Percentiles rank a stretch among this genome's conserved stretches.
These are phyloP conservation scores for Microtus oregoni DNA, from an alignment of 2,113 vertebrate species.

Conservation along the genomic window DNA sequence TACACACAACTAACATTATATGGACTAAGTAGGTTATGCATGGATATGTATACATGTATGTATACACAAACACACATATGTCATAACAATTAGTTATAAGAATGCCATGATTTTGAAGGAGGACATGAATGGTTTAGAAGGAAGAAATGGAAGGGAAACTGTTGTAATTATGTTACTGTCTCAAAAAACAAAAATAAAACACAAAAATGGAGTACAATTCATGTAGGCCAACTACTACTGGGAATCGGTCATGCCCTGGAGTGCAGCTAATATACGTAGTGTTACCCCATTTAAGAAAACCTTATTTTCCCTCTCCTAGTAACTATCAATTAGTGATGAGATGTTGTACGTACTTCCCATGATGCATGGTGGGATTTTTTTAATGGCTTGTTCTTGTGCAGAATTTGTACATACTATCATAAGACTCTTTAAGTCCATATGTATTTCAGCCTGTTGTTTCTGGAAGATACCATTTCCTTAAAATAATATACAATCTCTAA, in stretches of 20 bases:
- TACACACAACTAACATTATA: neutral
- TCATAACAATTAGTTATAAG: neutral
- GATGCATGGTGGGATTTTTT: neutral
- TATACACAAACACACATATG: neutral
- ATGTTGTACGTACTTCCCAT: neutral
- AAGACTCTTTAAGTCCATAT: neutral
- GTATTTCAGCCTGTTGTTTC: neutral
- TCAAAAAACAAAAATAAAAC: neutral
- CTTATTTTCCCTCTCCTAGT: neutral
- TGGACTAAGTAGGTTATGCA: neutral
- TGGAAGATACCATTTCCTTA: neutral
- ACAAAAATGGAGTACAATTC: neutral
- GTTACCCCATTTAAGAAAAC: neutral
- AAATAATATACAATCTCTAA: neutral
- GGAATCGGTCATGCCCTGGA: neutral
- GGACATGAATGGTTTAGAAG: neutral
- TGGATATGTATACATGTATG: neutral
- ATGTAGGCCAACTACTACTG: neutral
- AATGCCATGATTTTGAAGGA: neutral
- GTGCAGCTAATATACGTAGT: neutral
- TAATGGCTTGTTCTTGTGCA: neutral
- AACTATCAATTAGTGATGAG: neutral
- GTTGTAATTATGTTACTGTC: neutral
- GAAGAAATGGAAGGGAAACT: neutral
- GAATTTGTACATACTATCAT: neutral